Conservation (phyloP, 2,113 vertebrate genomes). For the Podarcis cretensis region DNA sequence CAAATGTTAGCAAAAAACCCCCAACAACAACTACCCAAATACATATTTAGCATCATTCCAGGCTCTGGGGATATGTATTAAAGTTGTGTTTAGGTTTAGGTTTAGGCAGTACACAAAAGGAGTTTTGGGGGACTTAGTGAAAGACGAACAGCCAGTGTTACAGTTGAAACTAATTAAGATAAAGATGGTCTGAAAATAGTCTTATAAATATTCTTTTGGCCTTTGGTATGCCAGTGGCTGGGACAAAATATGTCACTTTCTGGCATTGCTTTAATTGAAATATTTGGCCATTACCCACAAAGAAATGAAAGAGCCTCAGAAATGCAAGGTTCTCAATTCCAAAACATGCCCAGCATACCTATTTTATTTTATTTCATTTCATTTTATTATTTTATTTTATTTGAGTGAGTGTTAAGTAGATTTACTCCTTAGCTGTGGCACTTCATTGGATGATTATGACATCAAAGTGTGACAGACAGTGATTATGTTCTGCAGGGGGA, state of each 20-base stretch:
- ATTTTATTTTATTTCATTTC: no score
- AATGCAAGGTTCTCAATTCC: slow-evolving; percentile 34
- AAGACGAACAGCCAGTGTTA: slow-evolving; percentile 56
- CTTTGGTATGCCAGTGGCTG: slow-evolving; percentile 58
- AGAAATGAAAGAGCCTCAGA: slow-evolving; percentile 16
- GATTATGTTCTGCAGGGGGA: slow-evolving; percentile 75
- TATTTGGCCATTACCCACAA: slow-evolving; percentile 52
- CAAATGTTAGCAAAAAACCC: background rate
- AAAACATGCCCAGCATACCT: background rate
- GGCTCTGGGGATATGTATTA: slow-evolving; percentile 41
- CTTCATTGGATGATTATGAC: slow-evolving; percentile 80
- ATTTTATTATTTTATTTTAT: no score
- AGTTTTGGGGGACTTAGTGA: slow-evolving; percentile 40
- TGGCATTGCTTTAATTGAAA: slow-evolving; percentile 56
- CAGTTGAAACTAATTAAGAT: slow-evolving; percentile 66
- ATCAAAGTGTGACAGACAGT: slow-evolving; percentile 82
- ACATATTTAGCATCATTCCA: slow-evolving; percentile 33
- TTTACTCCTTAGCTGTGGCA: slow-evolving; percentile 73
- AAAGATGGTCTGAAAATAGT: background rate
- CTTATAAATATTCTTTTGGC: slow-evolving; percentile 55
- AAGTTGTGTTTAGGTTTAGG: slow-evolving; percentile 44
- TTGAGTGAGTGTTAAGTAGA: slow-evolving; percentile 74
- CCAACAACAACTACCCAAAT: background rate
- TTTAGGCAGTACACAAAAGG: slow-evolving; percentile 33
- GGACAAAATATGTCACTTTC: slow-evolving; percentile 52